Conservation (phyloP, 2,888 invertebrate genomes). For the Pristionchus arcanus region DNA sequence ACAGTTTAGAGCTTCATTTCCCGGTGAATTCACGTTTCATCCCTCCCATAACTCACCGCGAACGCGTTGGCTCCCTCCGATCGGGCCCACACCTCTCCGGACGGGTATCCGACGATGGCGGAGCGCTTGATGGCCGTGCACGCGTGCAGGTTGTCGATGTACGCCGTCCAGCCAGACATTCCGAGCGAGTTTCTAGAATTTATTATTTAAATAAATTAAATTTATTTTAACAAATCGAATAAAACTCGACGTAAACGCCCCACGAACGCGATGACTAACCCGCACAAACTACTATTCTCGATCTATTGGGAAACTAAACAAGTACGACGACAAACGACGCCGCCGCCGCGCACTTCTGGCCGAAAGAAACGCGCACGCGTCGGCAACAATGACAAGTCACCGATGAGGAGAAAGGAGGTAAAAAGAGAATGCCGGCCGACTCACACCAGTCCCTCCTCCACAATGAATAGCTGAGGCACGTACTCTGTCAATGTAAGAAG, state of each 20-base stretch:
- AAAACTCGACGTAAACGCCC: neutral
- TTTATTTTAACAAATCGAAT: too few relatives aligned
- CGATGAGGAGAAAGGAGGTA: neutral
- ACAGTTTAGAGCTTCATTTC: neutral
- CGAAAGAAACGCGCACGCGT: constrained; percentile 7
- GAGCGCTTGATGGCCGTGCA: constrained; percentile 55
- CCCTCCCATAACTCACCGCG: neutral
- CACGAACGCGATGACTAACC: neutral
- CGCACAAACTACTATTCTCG: neutral
- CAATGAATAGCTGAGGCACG: constrained; percentile 41
- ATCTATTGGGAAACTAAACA: neutral
- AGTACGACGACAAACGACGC: too few relatives aligned
- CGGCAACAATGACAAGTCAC: constrained; percentile 7
- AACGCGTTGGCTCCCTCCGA: constrained; percentile 54
- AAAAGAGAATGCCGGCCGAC: constrained; percentile 18
- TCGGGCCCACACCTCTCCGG: constrained; percentile 55
- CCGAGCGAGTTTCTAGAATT: neutral
- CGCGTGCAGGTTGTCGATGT: constrained; percentile 56
- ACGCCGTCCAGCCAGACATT: constrained; percentile 57
- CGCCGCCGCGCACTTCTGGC: neutral
- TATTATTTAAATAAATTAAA: neutral
- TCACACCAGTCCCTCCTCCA: neutral
- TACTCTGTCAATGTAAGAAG: neutral
- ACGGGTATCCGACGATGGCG: constrained; percentile 55
- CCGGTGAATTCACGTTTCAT: neutral